These are phyloP conservation scores for Amphilophus citrinellus DNA, from an alignment of 2,113 vertebrate genomes.

Conservation along the genomic window DNA sequence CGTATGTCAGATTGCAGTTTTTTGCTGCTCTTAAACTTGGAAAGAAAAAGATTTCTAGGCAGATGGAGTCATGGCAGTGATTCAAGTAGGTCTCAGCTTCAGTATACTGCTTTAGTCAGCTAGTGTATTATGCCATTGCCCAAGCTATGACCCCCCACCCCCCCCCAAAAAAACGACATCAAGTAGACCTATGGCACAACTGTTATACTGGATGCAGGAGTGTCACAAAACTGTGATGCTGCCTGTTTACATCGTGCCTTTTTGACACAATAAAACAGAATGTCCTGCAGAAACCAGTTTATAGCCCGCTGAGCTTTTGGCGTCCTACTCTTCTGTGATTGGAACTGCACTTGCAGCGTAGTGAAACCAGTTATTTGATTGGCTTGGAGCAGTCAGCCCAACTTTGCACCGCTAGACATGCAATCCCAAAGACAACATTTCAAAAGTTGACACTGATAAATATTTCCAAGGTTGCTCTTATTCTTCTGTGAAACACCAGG, in stretches of 20 bases:
- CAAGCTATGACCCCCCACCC: not conserved
- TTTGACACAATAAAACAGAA: not conserved
- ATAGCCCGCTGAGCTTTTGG: not conserved
- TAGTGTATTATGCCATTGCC: not conserved
- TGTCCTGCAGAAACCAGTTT: not conserved
- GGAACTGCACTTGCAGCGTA: not conserved
- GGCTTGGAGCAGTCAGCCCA: not conserved
- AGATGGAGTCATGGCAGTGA: not conserved
- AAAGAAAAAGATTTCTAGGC: not conserved
- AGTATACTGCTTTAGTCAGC: not conserved
- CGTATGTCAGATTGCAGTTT: conserved; percentile 4
- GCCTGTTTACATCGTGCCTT: not conserved
- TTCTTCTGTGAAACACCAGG: not conserved
- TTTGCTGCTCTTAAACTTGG: conserved; percentile 1
- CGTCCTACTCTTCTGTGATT: not conserved
- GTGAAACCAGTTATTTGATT: not conserved
- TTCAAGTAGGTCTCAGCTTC: conserved; percentile 21
- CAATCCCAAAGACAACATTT: not conserved
- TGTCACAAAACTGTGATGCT: not conserved
- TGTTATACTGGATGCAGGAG: not conserved
- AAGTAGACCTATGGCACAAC: not conserved
- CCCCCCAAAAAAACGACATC: too few species aligned
- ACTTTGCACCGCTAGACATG: not conserved
- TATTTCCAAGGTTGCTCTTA: not conserved
- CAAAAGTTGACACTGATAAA: not conserved